Conservation (phyloP, 2,797 vertebrate species). For the Menidia menidia region DNA sequence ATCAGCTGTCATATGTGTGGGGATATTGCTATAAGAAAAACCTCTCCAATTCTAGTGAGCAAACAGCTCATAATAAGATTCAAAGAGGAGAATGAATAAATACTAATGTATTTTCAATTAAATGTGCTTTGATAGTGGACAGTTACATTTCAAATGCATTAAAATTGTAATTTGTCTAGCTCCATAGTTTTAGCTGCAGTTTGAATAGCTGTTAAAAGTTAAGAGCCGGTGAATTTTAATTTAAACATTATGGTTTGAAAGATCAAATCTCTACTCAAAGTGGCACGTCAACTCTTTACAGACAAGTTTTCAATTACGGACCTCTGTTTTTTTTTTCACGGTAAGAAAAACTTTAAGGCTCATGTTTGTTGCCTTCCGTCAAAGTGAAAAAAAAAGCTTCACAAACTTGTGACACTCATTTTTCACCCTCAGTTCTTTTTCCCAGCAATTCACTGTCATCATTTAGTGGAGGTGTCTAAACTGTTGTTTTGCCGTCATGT, state of each 20-base stretch:
- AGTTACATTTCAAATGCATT: slow-evolving; percentile 67
- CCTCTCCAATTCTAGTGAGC: slow-evolving; percentile 56
- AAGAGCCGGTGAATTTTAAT: slow-evolving; percentile 47
- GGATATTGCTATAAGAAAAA: slow-evolving; percentile 44
- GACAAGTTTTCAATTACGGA: slow-evolving; percentile 21
- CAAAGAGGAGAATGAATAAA: slow-evolving; percentile 58
- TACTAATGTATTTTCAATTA: slow-evolving; percentile 56
- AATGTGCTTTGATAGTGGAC: slow-evolving; percentile 52
- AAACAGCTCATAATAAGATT: slow-evolving; percentile 55
- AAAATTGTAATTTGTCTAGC: slow-evolving; percentile 53
- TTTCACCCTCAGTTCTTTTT: slow-evolving; percentile 16
- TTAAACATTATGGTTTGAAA: slow-evolving; percentile 10
- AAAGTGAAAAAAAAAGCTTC: slow-evolving; percentile 6
- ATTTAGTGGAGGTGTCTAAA: slow-evolving; percentile 45
- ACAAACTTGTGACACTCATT: neutral
- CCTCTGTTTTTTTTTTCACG: neutral
- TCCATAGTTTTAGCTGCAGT: slow-evolving; percentile 34
- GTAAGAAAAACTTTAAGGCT: neutral
- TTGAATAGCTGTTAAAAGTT: slow-evolving; percentile 35
- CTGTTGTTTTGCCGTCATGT: slow-evolving; percentile 70
- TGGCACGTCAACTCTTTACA: neutral
- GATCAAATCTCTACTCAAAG: slow-evolving; percentile 30
- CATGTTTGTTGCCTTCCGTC: neutral
- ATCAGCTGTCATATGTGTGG: slow-evolving; percentile 33
- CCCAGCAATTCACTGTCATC: neutral